These are phyloP conservation scores for Drosophila leonis DNA, from an alignment of 2,888 invertebrate genomes.

Conservation along the genomic window DNA sequence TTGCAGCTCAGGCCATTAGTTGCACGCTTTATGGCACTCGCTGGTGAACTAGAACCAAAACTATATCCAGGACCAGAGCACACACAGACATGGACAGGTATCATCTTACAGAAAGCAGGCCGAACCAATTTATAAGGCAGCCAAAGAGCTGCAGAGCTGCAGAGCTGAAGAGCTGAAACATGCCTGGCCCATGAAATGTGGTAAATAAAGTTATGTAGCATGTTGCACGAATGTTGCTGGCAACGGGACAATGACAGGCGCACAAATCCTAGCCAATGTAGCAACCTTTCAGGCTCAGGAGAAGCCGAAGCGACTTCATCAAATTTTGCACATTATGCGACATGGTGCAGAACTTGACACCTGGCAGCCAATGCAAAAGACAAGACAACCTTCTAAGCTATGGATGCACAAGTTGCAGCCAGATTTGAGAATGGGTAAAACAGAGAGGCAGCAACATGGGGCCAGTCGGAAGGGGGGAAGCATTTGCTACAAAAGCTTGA, in stretches of 20 bases:
- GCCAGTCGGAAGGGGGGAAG: background rate
- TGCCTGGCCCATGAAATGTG: conserved; percentile 51
- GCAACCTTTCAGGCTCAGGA: conserved; percentile 2
- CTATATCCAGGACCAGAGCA: conserved; percentile 31
- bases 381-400: conserved; percentile 59
- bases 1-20: conserved; percentile 36
- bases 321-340: conserved; percentile 83
- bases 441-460: background rate
- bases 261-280: conserved; percentile 52
- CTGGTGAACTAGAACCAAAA: background rate
- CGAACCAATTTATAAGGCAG: conserved; percentile 54
- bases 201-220: conserved; percentile 61
- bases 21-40: conserved; percentile 57
- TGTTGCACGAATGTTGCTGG: conserved; percentile 26
- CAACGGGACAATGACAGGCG: conserved; percentile 14
- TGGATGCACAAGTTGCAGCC: conserved; percentile 39
- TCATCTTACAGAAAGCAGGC: conserved; percentile 30
- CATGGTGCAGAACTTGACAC: conserved; percentile 77
- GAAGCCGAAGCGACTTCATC: conserved; percentile 67
- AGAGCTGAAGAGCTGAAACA: conserved; percentile 7
- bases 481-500: conserved; percentile 41
- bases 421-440: conserved; percentile 9
- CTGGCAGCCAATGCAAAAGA: conserved; percentile 60
- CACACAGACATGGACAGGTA: conserved; percentile 37
- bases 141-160: conserved; percentile 34